Evolutionary conservation across 1,140 invertebrate species (phyloP).

Genomic region (Cydia pomonella): DNA sequence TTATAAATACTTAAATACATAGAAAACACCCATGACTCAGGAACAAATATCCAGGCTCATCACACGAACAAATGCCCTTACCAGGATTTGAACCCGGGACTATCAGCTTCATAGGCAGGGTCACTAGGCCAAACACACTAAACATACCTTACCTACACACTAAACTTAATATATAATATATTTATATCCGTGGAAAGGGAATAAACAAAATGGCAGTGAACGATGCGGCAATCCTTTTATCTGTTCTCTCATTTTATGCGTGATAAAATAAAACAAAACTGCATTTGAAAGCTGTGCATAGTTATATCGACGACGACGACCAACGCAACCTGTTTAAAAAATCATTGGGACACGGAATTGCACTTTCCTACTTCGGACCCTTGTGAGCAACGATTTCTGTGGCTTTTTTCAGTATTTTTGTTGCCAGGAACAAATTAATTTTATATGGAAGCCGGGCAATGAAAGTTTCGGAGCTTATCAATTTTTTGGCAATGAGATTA

Average conservation of each 20-base stretch:
- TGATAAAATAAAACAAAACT: neutral
- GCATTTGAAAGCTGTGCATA: neutral
- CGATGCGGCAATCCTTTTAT: neutral
- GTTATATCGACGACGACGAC: slow-evolving; percentile 28
- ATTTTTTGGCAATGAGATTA: too few species aligned
- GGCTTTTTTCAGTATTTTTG: neutral
- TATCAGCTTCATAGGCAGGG: too few species aligned
- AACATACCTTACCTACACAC: neutral
- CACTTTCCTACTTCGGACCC: slow-evolving; percentile 47
- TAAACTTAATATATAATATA: neutral
- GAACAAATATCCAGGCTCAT: too few species aligned
- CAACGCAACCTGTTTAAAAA: slow-evolving; percentile 51
- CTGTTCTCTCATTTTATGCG: neutral
- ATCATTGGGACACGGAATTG: slow-evolving; percentile 49
- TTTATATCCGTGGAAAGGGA: neutral
- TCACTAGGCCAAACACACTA: too few species aligned
- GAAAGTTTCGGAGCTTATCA: too few species aligned
- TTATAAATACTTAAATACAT: too few species aligned
- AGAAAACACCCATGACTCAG: too few species aligned
- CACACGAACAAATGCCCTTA: too few species aligned
- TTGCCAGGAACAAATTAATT: neutral
- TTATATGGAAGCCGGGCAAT: neutral
- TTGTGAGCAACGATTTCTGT: neutral
- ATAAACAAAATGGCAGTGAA: neutral
- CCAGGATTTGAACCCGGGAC: too few species aligned